phyloP scores from a whole-genome alignment of 2,888 invertebrate species.

The Petrolisthes cinctipes region DNA sequence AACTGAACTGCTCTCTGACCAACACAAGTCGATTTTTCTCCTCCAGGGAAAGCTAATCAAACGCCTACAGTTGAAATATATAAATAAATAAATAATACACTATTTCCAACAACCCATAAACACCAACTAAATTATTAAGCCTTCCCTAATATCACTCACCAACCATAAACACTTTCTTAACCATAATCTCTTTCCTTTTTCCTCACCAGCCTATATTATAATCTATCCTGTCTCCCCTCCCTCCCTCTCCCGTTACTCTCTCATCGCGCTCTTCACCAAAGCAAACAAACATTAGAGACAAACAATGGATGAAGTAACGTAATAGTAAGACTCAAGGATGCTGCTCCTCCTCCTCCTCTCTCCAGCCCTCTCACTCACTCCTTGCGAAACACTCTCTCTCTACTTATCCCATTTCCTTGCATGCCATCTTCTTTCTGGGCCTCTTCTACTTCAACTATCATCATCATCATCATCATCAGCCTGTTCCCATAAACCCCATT shows the following conservation, averaged over 20 bases:
- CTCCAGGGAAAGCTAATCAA: too few relatives aligned
- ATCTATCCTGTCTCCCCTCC: not conserved
- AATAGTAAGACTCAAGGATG: not conserved
- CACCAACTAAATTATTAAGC: not conserved
- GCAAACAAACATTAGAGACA: not conserved
- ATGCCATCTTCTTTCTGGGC: too few relatives aligned
- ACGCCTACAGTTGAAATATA: too few relatives aligned
- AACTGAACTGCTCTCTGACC: too few relatives aligned
- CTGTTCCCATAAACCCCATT: too few relatives aligned
- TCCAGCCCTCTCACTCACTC: not conserved
- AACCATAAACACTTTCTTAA: too few relatives aligned
- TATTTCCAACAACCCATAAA: not conserved
- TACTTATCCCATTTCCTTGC: not conserved
- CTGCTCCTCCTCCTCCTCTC: not conserved
- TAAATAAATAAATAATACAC: too few relatives aligned
- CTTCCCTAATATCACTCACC: not conserved
- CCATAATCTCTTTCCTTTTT: not conserved
- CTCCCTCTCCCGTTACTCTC: not conserved
- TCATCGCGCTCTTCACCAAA: not conserved
- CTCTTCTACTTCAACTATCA: too few relatives aligned
- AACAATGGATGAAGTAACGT: not conserved
- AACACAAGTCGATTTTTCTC: too few relatives aligned
- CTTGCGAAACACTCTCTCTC: not conserved
- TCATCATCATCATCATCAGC: too few relatives aligned
- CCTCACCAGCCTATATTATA: not conserved